Conservation (phyloP, 2,888 invertebrate genomes). For the Flabesymbios commensalis region DNA sequence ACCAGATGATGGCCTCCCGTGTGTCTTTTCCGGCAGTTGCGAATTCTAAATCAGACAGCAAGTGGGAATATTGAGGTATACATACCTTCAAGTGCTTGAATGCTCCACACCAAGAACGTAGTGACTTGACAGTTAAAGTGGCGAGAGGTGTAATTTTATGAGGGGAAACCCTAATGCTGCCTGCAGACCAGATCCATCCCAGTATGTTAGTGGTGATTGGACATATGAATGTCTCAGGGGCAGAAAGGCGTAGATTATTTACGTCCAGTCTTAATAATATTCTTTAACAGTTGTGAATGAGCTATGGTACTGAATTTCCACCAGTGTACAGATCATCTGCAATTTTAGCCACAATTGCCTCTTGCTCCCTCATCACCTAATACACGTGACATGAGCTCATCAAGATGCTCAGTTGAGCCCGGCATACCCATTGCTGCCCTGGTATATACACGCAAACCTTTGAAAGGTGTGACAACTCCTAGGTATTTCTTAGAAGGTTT, state of each 20-base stretch:
- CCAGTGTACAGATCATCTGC: conserved; percentile 20
- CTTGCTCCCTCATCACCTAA: conserved; percentile 25
- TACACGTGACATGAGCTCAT: conserved; percentile 27
- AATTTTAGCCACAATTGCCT: conserved; percentile 22
- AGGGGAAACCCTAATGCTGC: conserved; percentile 4
- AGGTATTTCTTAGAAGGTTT: too few species aligned
- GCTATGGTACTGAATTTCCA: conserved; percentile 6
- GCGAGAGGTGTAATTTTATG: conserved; percentile 9
- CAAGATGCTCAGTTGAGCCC: conserved; percentile 25
- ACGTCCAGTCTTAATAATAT: conserved; percentile 25
- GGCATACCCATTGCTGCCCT: conserved; percentile 34
- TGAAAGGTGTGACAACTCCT: conserved; percentile 13
- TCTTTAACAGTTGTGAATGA: conserved; percentile 20
- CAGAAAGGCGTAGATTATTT: not conserved
- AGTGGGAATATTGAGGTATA: too few species aligned
- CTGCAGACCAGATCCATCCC: conserved; percentile 10
- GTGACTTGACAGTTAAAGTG: not conserved
- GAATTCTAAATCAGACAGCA: too few species aligned
- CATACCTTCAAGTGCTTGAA: too few species aligned
- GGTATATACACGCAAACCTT: conserved; percentile 19
- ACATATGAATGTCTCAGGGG: conserved; percentile 1
- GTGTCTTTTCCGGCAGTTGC: too few species aligned
- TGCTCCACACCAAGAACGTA: not conserved
- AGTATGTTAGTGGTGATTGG: not conserved
- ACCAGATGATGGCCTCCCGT: too few species aligned